Conservation (phyloP, 2,113 vertebrate genomes). For the Brienomyrus longianalis region DNA sequence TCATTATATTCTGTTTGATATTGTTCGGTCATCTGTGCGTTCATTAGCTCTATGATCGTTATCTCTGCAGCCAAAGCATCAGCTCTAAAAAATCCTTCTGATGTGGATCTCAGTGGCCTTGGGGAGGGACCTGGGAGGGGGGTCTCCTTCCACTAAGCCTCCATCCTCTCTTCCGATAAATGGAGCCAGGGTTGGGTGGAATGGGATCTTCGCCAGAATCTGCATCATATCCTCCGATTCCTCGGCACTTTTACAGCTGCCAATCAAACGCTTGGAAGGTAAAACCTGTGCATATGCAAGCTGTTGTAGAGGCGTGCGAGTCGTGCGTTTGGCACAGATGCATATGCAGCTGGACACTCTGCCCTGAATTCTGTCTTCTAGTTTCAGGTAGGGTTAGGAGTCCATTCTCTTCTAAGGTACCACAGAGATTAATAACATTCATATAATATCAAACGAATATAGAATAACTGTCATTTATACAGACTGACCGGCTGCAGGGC, state of each 20-base stretch:
- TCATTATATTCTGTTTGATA: neutral
- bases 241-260: neutral
- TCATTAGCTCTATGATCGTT: neutral
- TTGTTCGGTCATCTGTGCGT: neutral
- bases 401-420: neutral
- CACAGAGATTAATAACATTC: neutral
- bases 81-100: neutral
- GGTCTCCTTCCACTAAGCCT: neutral
- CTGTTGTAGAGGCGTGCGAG: neutral
- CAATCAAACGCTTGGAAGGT: neutral
- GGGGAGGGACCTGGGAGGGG: neutral
- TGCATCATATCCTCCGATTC: too few species aligned
- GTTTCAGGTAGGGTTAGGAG: neutral
- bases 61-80: neutral
- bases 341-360: neutral
- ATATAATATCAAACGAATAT: neutral
- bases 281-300: neutral
- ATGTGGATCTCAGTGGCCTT: neutral
- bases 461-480: neutral
- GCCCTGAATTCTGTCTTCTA: neutral
- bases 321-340: neutral
- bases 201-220: too few species aligned
- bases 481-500: neutral
- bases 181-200: too few species aligned
- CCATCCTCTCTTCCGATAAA: neutral